These are phyloP conservation scores for Anthopleura sola DNA, from an alignment of 64 coral and sea anemone genomes.

Conservation along the genomic window DNA sequence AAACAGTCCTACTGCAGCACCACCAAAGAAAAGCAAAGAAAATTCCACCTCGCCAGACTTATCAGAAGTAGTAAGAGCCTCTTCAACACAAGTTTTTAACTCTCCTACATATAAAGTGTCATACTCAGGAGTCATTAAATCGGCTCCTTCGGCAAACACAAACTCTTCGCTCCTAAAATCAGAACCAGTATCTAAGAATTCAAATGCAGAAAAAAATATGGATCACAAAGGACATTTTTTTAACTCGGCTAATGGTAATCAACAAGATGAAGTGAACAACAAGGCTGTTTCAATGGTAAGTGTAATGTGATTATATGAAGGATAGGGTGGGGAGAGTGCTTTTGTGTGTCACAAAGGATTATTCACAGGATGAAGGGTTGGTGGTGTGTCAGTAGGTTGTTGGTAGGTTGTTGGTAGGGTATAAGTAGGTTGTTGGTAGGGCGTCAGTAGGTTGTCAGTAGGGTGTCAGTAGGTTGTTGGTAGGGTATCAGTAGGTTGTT, in stretches of 20 bases:
- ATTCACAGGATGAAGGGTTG: no score
- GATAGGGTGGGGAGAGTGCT: no score
- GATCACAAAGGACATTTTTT: slow-evolving; percentile 5
- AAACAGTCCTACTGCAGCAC: slow-evolving; percentile 27
- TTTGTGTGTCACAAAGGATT: no score
- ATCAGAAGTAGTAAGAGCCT: not conserved
- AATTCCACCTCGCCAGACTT: not conserved
- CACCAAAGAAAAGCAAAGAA: slow-evolving; percentile 32
- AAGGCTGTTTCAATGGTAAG: not conserved
- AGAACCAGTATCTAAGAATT: not conserved
- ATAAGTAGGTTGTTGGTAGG: no score
- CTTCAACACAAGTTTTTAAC: not conserved
- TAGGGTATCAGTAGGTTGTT: no score
- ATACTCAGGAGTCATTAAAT: slow-evolving; percentile 4
- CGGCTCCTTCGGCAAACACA: not conserved
- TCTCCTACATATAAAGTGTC: not conserved
- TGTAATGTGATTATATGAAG: not conserved
- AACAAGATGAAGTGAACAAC: not conserved
- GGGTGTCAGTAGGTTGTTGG: no score
- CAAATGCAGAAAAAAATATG: not conserved
- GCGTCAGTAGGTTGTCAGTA: no score
- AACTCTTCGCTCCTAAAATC: not conserved
- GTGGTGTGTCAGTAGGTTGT: no score
- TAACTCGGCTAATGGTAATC: not conserved
- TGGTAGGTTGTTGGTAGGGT: no score